These are phyloP conservation scores for Sesia bembeciformis DNA, from an alignment of 2,888 invertebrate species.

Conservation along the genomic window DNA sequence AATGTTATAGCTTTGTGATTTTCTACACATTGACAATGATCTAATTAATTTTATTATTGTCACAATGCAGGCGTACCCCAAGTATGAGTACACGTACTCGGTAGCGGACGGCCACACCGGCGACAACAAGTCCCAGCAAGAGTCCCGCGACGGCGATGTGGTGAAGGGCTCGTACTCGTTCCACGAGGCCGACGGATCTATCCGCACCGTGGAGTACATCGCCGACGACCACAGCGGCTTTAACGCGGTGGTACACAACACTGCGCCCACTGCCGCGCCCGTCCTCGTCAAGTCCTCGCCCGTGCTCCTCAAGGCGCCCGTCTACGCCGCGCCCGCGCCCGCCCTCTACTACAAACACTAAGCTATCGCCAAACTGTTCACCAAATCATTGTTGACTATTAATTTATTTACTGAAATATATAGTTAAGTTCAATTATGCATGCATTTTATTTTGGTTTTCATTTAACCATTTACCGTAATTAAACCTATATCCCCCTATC, in stretches of 20 bases:
- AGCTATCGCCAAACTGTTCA: background rate
- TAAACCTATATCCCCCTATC: background rate
- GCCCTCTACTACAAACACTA: slow-evolving; percentile 15
- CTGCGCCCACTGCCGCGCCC: slow-evolving; percentile 19
- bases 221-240: slow-evolving; percentile 60
- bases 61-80: slow-evolving; percentile 43
- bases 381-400: slow-evolving; percentile 1
- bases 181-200: slow-evolving; percentile 64
- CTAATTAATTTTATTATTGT: background rate
- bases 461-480: background rate
- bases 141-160: slow-evolving; percentile 63
- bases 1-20: background rate
- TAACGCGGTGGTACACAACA: slow-evolving; percentile 36
- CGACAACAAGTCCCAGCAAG: slow-evolving; percentile 62
- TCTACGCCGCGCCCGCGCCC: slow-evolving; percentile 12
- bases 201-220: slow-evolving; percentile 64
- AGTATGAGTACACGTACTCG: slow-evolving; percentile 60
- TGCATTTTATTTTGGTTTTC: background rate
- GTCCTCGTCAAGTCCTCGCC: slow-evolving; percentile 18
- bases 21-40: background rate
- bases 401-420: background rate
- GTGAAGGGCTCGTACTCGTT: slow-evolving; percentile 73
- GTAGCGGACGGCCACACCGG: slow-evolving; percentile 62
- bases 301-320: slow-evolving; percentile 5
- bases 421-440: background rate